phyloP scores from a whole-genome alignment of 2,888 invertebrate species.

The Thecophora atra region DNA sequence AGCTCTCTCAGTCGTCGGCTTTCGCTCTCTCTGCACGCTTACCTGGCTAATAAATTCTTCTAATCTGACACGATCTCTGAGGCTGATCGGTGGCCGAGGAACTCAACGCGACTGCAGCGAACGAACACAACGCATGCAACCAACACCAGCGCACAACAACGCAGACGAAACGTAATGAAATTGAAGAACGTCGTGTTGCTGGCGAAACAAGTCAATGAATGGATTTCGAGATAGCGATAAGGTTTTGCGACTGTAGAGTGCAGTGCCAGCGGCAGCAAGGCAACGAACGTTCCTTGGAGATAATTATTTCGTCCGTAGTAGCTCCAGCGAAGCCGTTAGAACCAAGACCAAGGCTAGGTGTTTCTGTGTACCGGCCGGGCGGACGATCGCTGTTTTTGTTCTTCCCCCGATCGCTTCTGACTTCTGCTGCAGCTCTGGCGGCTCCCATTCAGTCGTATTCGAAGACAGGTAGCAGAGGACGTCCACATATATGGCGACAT shows the following conservation, averaged over 20 bases:
- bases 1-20: slow-evolving; percentile 8
- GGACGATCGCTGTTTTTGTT: not conserved
- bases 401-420: slow-evolving; percentile 8
- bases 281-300: slow-evolving; percentile 46
- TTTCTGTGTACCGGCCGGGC: not conserved
- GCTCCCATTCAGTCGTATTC: slow-evolving; percentile 17
- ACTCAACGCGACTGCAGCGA: not conserved
- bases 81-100: slow-evolving; percentile 46
- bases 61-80: slow-evolving; percentile 52
- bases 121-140: not conserved
- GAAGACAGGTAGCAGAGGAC: slow-evolving; percentile 44
- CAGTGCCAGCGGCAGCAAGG: not conserved
- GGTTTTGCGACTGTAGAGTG: not conserved
- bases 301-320: slow-evolving; percentile 49
- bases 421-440: slow-evolving; percentile 9
- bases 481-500: slow-evolving; percentile 38
- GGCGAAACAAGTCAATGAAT: slow-evolving; percentile 40
- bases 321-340: slow-evolving; percentile 24
- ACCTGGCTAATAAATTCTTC: slow-evolving; percentile 50
- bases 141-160: not conserved
- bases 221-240: slow-evolving; percentile 42
- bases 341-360: not conserved
- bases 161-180: slow-evolving; percentile 34
- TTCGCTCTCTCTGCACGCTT: not conserved
- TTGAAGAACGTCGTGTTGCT: slow-evolving; percentile 38